Percentiles rank a stretch among this genome's conserved stretches.
Evolutionary conservation across 2,113 vertebrate genomes (phyloP).

Genomic region (Leucopternis melanops): DNA sequence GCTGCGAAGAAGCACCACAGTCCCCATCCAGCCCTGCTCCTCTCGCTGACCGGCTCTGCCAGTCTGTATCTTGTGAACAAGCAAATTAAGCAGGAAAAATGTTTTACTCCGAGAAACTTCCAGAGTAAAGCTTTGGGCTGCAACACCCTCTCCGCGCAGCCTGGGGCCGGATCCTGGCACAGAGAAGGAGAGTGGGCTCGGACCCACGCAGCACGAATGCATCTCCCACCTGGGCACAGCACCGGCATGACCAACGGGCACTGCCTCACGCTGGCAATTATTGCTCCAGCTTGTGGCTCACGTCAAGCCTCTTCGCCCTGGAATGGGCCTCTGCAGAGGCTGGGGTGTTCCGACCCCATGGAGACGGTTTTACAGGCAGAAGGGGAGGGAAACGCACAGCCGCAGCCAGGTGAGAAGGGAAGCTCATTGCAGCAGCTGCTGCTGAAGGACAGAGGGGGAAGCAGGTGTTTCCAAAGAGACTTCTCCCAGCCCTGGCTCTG

Average conservation of each 20-base stretch:
- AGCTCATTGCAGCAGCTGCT: background rate
- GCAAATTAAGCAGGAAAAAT: background rate
- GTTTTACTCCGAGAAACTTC: background rate
- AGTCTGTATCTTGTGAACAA: fast-evolving
- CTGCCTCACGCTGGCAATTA: fast-evolving
- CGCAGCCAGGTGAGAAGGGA: background rate
- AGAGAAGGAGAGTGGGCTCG: fast-evolving
- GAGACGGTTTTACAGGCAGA: fast-evolving
- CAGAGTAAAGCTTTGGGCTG: background rate
- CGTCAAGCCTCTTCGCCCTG: background rate
- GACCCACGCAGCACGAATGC: fast-evolving
- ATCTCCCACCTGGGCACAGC: fast-evolving
- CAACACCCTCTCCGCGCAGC: fast-evolving
- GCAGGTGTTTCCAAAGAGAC: background rate
- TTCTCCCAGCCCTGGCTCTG: background rate
- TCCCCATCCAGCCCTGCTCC: background rate
- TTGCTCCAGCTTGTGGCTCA: background rate
- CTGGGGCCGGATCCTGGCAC: fast-evolving
- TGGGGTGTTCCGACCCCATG: background rate
- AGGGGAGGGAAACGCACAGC: background rate
- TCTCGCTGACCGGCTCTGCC: background rate
- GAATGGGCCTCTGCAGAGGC: background rate
- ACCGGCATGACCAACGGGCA: fast-evolving
- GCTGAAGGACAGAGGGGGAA: background rate
- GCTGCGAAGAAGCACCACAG: fast-evolving